Evolutionary conservation across 2,797 vertebrate species (phyloP).

Genomic region (Oryzias sinensis): DNA sequence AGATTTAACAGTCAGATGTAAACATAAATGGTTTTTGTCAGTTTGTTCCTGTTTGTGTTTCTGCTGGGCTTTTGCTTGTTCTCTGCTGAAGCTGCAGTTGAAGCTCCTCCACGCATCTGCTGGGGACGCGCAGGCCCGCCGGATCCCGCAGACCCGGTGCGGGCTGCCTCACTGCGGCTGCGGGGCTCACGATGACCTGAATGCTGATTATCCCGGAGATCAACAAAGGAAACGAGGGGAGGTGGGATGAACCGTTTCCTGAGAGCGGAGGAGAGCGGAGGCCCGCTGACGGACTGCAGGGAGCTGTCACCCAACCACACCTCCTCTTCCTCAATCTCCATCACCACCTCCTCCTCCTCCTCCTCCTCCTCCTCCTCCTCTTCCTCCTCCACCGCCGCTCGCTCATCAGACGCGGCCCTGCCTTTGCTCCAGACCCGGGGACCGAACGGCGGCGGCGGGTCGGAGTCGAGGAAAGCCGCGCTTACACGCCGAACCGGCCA

Average conservation of each 20-base stretch:
- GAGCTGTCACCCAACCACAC: slow-evolving; percentile 74
- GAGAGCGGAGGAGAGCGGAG: slow-evolving; percentile 68
- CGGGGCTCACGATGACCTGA: slow-evolving; percentile 86
- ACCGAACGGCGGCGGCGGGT: slow-evolving; percentile 77
- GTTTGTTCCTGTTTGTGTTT: no score
- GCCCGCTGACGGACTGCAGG: slow-evolving; percentile 85
- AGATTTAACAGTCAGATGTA: no score
- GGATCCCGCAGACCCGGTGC: no score
- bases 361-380: slow-evolving; percentile 79
- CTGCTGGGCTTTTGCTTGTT: no score
- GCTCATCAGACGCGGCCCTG: slow-evolving; percentile 66
- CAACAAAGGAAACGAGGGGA: slow-evolving; percentile 79
- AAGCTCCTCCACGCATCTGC: no score
- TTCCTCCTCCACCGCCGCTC: slow-evolving; percentile 81
- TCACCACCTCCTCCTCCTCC: slow-evolving; percentile 55
- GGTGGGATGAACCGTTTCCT: slow-evolving; percentile 89
- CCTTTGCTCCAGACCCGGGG: slow-evolving; percentile 77
- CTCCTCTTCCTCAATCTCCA: slow-evolving; percentile 71
- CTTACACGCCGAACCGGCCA: slow-evolving; percentile 78
- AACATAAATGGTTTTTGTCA: no score
- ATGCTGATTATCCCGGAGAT: slow-evolving; percentile 92
- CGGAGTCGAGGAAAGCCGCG: slow-evolving; percentile 92
- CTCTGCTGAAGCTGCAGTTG: no score
- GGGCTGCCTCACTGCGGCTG: background rate
- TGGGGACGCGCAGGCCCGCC: no score